Conservation (phyloP, 2,888 invertebrate species). For the Epinotia demarniana region DNA sequence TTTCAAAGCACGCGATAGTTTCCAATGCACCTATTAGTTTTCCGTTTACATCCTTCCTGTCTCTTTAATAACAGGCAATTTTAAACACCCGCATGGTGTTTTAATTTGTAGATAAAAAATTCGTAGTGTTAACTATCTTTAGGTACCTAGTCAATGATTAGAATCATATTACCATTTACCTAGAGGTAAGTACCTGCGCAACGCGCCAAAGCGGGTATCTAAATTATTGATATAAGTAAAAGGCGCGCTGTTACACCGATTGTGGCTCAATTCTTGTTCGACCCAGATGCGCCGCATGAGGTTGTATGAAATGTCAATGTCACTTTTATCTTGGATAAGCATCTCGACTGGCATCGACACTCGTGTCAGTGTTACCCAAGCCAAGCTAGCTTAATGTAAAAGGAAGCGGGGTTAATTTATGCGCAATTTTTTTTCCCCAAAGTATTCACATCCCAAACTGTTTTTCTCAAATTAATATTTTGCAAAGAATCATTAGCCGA, state of each 20-base stretch:
- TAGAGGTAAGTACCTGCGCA: no score
- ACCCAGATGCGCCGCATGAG: background rate
- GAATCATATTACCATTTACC: no score
- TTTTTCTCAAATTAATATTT: no score
- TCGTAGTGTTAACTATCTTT: background rate
- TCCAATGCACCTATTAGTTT: no score
- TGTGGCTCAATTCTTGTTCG: background rate
- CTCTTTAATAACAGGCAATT: background rate
- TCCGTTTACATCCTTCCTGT: background rate
- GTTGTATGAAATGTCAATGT: background rate
- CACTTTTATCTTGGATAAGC: background rate
- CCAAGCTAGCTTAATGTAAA: no score
- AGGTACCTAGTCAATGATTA: background rate
- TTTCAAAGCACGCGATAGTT: no score
- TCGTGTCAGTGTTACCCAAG: background rate
- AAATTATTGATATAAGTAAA: background rate
- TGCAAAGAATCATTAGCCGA: no score
- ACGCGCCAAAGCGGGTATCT: background rate
- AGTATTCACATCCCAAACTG: no score
- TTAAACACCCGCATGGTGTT: background rate
- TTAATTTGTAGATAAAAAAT: background rate
- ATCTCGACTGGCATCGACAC: background rate
- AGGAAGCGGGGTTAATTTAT: no score
- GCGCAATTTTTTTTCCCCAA: no score
- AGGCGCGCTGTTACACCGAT: background rate